phyloP scores from a whole-genome alignment of 2,113 vertebrate species.

The Mus pahari region DNA sequence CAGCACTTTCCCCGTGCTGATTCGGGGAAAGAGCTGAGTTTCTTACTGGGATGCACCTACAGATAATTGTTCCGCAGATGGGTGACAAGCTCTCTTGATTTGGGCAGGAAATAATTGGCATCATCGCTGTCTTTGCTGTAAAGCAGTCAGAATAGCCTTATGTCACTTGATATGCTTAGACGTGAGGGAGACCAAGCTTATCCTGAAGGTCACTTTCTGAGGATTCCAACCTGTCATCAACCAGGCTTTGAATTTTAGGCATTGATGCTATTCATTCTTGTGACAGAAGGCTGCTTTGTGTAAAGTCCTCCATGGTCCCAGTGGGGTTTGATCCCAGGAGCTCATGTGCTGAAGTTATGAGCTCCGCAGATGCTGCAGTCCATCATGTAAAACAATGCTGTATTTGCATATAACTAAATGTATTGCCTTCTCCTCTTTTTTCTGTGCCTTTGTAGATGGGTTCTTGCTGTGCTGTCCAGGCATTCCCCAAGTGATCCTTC shows the following conservation, averaged over 20 bases:
- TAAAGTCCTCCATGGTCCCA: not conserved
- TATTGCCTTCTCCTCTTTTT: not conserved
- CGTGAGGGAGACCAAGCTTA: not conserved
- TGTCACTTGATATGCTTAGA: not conserved
- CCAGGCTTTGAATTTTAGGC: not conserved
- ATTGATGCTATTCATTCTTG: not conserved
- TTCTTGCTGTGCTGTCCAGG: not conserved
- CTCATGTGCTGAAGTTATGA: not conserved
- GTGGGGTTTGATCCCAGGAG: not conserved
- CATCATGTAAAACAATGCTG: not conserved
- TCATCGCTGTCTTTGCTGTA: not conserved
- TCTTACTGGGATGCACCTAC: not conserved
- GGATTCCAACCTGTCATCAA: not conserved
- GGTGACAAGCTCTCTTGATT: not conserved
- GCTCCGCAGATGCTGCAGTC: not conserved
- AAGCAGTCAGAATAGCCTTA: not conserved
- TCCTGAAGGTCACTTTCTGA: not conserved
- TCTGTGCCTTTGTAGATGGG: not conserved
- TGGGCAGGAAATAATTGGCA: slow-evolving; percentile 32
- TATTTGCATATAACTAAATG: not conserved
- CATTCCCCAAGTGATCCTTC: not conserved
- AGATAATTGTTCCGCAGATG: slow-evolving; percentile 41
- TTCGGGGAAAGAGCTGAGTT: slow-evolving; percentile 46
- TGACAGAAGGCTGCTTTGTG: not conserved
- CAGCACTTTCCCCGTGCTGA: slow-evolving; percentile 55